Conservation (phyloP, 2,888 invertebrate species). For the Clitarchus hookeri region DNA sequence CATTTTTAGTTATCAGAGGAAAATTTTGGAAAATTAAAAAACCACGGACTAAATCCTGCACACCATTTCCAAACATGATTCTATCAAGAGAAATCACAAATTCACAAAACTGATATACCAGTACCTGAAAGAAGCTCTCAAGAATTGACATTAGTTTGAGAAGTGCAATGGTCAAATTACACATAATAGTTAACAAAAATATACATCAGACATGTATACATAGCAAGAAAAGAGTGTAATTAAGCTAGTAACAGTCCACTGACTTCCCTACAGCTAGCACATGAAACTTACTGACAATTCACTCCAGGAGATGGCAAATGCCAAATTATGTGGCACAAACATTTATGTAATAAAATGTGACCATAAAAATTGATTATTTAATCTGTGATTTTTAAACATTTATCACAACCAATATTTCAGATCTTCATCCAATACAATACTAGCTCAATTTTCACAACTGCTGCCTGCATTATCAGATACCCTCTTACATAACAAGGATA, state of each 20-base stretch:
- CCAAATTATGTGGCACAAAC: neutral
- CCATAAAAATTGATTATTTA: no score
- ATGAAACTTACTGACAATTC: neutral
- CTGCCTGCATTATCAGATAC: neutral
- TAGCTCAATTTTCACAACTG: neutral
- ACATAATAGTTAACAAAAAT: neutral
- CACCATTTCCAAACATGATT: constrained; percentile 10
- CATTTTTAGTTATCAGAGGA: neutral
- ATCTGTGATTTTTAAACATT: no score
- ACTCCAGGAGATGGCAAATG: neutral
- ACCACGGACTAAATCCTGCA: constrained; percentile 7
- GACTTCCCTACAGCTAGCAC: constrained; percentile 1
- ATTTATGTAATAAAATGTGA: no score
- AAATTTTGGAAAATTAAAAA: constrained; percentile 15
- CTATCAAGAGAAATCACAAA: constrained; percentile 25
- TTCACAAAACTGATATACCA: constrained; percentile 25
- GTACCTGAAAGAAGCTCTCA: constrained; percentile 29
- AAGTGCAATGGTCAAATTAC: constrained; percentile 33
- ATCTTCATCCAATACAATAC: no score
- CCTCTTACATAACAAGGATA: neutral
- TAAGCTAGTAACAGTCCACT: constrained; percentile 35
- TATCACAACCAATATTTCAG: no score
- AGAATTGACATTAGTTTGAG: constrained; percentile 30
- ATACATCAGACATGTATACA: neutral
- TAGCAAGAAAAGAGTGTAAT: constrained; percentile 25